Percentiles rank a stretch among this genome's conserved stretches.
phyloP scores from a whole-genome alignment of 1,140 invertebrate genomes.

The Scaptomyza pallida region DNA sequence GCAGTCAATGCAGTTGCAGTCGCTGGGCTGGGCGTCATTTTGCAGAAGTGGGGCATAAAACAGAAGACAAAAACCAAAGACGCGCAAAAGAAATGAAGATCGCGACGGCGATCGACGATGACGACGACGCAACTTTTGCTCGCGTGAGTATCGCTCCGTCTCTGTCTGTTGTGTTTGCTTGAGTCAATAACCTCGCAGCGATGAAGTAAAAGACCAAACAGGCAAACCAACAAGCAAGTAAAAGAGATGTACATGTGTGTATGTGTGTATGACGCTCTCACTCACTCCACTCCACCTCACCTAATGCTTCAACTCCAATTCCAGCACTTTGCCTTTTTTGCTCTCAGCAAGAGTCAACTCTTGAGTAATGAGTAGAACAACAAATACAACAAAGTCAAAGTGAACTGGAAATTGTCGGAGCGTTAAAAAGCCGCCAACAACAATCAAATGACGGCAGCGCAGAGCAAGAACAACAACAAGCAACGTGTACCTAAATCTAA shows the following conservation, averaged over 20 bases:
- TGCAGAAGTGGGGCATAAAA: conserved; percentile 38
- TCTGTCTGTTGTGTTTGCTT: conserved; percentile 35
- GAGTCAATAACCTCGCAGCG: conserved; percentile 55
- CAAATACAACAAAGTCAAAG: conserved; percentile 33
- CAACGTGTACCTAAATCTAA: conserved; percentile 50
- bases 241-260: neutral
- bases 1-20: conserved; percentile 27
- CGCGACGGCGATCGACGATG: conserved; percentile 25
- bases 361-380: conserved; percentile 47
- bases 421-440: conserved; percentile 55
- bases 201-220: conserved; percentile 16
- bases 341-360: conserved; percentile 50
- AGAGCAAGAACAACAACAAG: conserved; percentile 13
- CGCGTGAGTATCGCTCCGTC: conserved; percentile 17
- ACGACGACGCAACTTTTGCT: conserved; percentile 30
- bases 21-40: conserved; percentile 8
- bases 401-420: conserved; percentile 59
- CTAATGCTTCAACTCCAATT: neutral
- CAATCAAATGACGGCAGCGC: conserved; percentile 53
- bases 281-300: neutral
- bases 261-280: conserved; percentile 12
- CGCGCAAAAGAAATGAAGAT: conserved; percentile 39
- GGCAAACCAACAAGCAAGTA: conserved; percentile 19
- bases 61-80: conserved; percentile 12
- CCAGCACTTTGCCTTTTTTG: neutral